Evolutionary conservation across 2,113 vertebrate genomes (phyloP).

Genomic region (Catharus fuscescens): DNA sequence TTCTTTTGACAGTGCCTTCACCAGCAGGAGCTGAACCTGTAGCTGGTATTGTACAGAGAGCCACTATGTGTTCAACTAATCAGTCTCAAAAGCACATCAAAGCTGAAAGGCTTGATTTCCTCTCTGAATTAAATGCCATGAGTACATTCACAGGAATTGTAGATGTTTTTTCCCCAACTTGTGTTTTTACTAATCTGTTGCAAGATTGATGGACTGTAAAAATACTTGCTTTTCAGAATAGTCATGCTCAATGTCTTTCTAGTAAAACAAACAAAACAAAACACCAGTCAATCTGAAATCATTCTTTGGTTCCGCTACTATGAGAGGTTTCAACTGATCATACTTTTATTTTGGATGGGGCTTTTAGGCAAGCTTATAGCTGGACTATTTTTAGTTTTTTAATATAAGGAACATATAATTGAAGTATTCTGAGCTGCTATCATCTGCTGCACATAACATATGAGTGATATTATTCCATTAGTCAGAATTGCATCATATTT

Average conservation of each 20-base stretch:
- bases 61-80: neutral
- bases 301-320: neutral
- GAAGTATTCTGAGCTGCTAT: neutral
- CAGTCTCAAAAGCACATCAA: neutral
- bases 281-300: neutral
- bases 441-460: neutral
- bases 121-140: neutral
- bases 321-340: neutral
- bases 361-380: neutral
- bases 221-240: neutral
- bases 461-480: neutral
- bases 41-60: neutral
- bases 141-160: neutral
- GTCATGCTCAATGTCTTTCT: neutral
- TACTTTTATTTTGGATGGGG: neutral
- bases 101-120: neutral
- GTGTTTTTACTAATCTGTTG: neutral
- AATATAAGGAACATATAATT: neutral
- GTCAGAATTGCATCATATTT: neutral
- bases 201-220: neutral
- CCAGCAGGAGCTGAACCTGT: neutral
- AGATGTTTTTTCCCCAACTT: neutral
- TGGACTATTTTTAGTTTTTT: neutral
- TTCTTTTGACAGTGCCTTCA: neutral
- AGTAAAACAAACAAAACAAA: neutral